Evolutionary conservation across 64 coral and sea anemone species (phyloP), one percentile per base, ranked within the genome.

Genomic region (Exaiptasia diaphana): DNA sequence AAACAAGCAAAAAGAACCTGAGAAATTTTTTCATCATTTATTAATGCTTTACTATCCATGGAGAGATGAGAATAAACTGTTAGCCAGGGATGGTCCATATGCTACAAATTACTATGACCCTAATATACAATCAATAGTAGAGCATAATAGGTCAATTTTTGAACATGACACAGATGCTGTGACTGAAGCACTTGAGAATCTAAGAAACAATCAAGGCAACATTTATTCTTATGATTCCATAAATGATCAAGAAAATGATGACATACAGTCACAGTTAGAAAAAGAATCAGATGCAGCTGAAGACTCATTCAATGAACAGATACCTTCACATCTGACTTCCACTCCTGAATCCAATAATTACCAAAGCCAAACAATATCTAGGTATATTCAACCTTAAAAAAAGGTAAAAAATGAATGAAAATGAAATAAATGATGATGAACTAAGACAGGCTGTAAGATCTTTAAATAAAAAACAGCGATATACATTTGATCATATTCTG

Each of bases 181-280:
- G 12, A 67, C 27, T 21, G 62, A 67, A 67, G 62, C 62, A 67
- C 62, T 34, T 67, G 62, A 67, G 33, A 34, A 67, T 67, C 62
- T 67, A 67, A 67, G 21, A 67, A 28, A 28, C 35, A 67, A 28
- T 38, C 62, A 62, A 30, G 21, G 28, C 57, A 62, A 30, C 28
- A 52, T 70, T 59, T 21, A 68, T 7, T 76, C 84, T 41, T 76
- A 78, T 56, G 76, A 79, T 87, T 3, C 43, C 24, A 33, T 87
- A 7, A 78, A 78, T 87, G 73, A 87, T 20, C 83, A 84, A 69
- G 68, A 85, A 20, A 85, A 85, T 89, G 52, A 79, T 64, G 52
- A 82, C 53, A 27, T 89, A 46, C 67, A 59, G 44, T 68, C 44
- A 39, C 30, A 88, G 45, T 23, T 83, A 56, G 8, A 20, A 24